Conservation (phyloP, 1,140 invertebrate genomes). For the Melanaphis sacchari region DNA sequence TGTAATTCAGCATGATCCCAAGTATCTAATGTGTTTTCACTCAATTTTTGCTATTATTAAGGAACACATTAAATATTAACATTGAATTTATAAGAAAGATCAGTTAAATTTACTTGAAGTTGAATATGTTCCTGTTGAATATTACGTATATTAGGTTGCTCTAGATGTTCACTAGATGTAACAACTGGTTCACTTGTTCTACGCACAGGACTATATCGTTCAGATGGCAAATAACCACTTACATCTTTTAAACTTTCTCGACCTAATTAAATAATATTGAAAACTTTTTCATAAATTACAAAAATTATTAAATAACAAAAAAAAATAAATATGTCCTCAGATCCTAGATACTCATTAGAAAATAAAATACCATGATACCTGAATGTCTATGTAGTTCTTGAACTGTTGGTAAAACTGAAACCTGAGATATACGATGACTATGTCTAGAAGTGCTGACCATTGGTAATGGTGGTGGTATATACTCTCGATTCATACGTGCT, state of each 20-base stretch:
- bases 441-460: conserved; percentile 64
- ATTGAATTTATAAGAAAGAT: background rate
- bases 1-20: conserved; percentile 56
- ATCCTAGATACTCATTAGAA: background rate
- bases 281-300: background rate
- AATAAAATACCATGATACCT: conserved; percentile 51
- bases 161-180: conserved; percentile 55
- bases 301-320: background rate
- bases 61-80: background rate
- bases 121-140: conserved; percentile 75
- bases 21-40: conserved; percentile 52
- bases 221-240: conserved; percentile 68
- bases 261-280: conserved; percentile 53
- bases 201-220: conserved; percentile 88
- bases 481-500: conserved; percentile 84
- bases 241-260: conserved; percentile 68
- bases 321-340: background rate
- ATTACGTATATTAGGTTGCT: conserved; percentile 57
- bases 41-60: conserved; percentile 54
- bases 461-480: conserved; percentile 73
- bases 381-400: conserved; percentile 64
- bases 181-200: conserved; percentile 78
- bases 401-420: conserved; percentile 66
- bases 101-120: conserved; percentile 57
- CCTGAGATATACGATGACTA: conserved; percentile 60